phyloP scores from a whole-genome alignment of 2,888 invertebrate genomes.

The Serrognathus titanus region DNA sequence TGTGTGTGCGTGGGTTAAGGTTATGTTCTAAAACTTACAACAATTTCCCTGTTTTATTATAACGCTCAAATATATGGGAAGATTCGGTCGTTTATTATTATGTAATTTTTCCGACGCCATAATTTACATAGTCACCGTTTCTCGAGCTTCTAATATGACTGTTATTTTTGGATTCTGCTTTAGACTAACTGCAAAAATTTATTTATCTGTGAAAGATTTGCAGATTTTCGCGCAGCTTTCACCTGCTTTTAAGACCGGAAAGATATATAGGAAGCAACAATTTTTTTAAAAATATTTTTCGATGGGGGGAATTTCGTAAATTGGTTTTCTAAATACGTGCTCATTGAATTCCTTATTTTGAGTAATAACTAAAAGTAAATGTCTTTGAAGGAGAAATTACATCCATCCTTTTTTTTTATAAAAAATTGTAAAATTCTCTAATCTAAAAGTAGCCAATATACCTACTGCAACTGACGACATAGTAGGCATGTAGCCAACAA shows the following conservation, averaged over 20 bases:
- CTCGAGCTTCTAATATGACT: constrained; percentile 34
- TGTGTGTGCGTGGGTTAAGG: constrained; percentile 19
- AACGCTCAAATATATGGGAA: not conserved
- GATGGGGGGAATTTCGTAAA: no score
- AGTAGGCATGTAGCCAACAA: constrained; percentile 44
- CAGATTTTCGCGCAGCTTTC: no score
- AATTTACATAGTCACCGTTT: constrained; percentile 29
- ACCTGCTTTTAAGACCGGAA: no score
- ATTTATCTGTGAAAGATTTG: no score
- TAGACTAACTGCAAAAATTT: constrained; percentile 34
- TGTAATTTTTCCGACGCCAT: constrained; percentile 37
- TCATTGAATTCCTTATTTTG: no score
- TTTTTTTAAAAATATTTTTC: no score
- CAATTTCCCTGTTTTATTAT: not conserved
- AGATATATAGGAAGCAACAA: no score
- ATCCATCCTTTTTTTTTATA: constrained; percentile 6
- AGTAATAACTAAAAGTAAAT: no score
- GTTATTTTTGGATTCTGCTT: constrained; percentile 43
- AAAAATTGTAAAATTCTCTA: constrained; percentile 32
- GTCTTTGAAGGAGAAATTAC: no score
- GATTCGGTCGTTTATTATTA: constrained; percentile 19
- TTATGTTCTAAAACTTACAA: constrained; percentile 12
- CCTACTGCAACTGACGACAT: constrained; percentile 44
- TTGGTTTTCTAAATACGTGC: no score
- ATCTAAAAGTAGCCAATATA: constrained; percentile 43